These are phyloP conservation scores for Drosophila gunungcola DNA, from an alignment of 1,140 invertebrate species.

Conservation along the genomic window DNA sequence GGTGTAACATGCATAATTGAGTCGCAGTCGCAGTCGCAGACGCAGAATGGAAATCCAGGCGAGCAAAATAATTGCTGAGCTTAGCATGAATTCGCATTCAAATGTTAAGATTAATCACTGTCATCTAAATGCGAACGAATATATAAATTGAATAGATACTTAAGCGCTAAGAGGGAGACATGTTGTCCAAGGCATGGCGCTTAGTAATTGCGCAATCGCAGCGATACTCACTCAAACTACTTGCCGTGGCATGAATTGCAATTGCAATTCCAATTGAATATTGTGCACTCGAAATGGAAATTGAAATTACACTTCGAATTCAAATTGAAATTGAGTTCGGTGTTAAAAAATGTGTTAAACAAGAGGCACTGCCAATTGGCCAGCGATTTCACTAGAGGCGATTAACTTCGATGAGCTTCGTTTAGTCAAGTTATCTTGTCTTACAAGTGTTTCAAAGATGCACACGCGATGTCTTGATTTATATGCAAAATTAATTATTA, in stretches of 20 bases:
- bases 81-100: conserved; percentile 60
- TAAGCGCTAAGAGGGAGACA: conserved; percentile 46
- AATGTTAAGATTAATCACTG: conserved; percentile 79
- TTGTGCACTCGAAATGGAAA: conserved; percentile 39
- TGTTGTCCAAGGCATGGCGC: conserved; percentile 65
- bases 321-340: conserved; percentile 46
- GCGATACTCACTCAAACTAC: conserved; percentile 64
- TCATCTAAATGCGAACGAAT: conserved; percentile 67
- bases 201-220: conserved; percentile 66
- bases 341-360: conserved; percentile 58
- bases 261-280: conserved; percentile 53
- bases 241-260: conserved; percentile 69
- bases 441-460: conserved; percentile 29
- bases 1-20: conserved; percentile 34
- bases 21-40: neutral
- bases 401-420: conserved; percentile 37
- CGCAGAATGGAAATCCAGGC: conserved; percentile 9
- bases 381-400: conserved; percentile 37
- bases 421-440: conserved; percentile 35
- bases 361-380: conserved; percentile 54
- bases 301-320: conserved; percentile 41
- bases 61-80: conserved; percentile 51
- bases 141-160: conserved; percentile 67
- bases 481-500: conserved; percentile 45
- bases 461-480: conserved; percentile 27